phyloP scores from a whole-genome alignment of 1,140 invertebrate genomes.

The Polypedilum vanderplanki region DNA sequence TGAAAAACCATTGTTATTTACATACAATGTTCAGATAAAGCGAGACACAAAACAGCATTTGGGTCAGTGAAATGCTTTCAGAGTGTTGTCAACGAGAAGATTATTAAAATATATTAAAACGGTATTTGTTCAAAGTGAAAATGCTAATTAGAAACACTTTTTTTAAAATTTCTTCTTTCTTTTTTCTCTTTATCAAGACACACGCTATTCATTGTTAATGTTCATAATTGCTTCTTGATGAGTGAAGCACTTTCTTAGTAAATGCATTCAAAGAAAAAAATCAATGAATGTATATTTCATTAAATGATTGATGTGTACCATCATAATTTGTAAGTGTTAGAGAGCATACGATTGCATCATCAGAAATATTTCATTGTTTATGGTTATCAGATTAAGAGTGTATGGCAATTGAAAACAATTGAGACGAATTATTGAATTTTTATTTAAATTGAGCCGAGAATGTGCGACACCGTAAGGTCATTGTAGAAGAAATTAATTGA shows the following conservation, averaged over 20 bases:
- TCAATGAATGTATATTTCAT: neutral
- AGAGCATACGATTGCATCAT: neutral
- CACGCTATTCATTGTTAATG: neutral
- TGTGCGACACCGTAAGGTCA: neutral
- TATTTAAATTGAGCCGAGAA: neutral
- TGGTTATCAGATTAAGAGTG: conserved; percentile 21
- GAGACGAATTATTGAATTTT: neutral
- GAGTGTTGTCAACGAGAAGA: neutral
- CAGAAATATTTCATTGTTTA: neutral
- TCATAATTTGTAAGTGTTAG: neutral
- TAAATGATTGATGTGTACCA: conserved; percentile 22
- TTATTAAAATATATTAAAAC: neutral
- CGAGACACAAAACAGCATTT: neutral
- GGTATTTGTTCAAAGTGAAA: neutral
- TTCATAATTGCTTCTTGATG: conserved; percentile 22
- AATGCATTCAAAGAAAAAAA: neutral
- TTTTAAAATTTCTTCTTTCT: conserved; percentile 11
- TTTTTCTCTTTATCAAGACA: neutral
- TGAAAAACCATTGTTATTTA: neutral
- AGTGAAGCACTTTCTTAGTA: neutral
- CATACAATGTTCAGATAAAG: neutral
- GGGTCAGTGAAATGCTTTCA: neutral
- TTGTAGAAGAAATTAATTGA: neutral
- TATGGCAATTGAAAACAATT: neutral
- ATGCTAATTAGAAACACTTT: conserved; percentile 6